phyloP scores from a whole-genome alignment of 1,140 invertebrate genomes.

The Nasonia giraulti region DNA sequence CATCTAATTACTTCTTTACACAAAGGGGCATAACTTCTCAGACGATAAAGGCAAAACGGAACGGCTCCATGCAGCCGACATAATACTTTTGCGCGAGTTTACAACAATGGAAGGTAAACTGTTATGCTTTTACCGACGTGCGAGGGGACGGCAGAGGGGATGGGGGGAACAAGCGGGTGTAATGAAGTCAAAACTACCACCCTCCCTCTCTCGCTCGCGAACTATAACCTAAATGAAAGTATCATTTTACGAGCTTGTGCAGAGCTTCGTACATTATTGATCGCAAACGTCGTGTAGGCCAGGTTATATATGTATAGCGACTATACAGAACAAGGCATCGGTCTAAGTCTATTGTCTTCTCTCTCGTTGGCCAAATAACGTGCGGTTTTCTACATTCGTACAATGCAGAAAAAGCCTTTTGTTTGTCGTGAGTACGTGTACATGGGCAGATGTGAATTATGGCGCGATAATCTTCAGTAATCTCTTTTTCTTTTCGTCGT shows the following conservation, averaged over 20 bases:
- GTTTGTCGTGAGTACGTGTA: too few relatives aligned
- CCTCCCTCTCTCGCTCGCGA: conserved; percentile 1
- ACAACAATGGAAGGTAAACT: conserved; percentile 41
- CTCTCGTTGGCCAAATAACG: too few relatives aligned
- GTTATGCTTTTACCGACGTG: conserved; percentile 1
- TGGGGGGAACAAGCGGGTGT: not conserved
- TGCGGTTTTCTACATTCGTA: not conserved
- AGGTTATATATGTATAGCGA: not conserved
- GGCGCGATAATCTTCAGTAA: too few relatives aligned
- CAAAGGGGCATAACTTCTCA: not conserved
- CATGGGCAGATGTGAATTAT: too few relatives aligned
- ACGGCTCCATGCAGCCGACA: conserved; percentile 4
- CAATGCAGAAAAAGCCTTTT: too few relatives aligned
- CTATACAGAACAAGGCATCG: too few relatives aligned
- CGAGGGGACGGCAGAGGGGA: not conserved
- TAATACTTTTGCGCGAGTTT: conserved; percentile 29
- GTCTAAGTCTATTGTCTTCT: not conserved
- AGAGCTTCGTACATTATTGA: conserved; percentile 34
- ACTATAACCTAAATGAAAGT: conserved; percentile 42
- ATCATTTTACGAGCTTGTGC: conserved; percentile 30
- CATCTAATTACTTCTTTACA: conserved; percentile 4
- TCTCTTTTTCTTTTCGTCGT: too few relatives aligned
- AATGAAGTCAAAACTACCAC: conserved; percentile 47
- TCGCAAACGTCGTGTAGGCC: not conserved
- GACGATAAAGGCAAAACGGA: conserved; percentile 1